Conservation (phyloP, 1,140 invertebrate species). For the Oryctes rhinoceros region DNA sequence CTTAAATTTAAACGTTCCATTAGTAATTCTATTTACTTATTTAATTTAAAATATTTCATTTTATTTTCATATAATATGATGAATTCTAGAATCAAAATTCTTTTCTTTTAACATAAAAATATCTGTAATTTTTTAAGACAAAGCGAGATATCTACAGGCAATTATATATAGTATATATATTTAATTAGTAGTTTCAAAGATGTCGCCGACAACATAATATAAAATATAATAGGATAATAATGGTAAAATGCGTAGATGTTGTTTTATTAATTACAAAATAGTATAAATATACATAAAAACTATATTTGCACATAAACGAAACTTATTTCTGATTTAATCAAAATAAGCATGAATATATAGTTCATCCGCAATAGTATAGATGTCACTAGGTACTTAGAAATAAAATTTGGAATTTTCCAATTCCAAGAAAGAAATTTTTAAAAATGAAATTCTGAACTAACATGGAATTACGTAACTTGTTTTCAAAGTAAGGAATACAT, state of each 20-base stretch:
- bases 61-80: no score
- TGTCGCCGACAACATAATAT: no score
- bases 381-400: background rate
- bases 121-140: no score
- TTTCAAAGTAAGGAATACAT: background rate
- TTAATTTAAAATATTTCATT: background rate
- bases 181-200: no score
- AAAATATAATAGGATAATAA: no score
- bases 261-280: background rate
- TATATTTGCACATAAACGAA: background rate
- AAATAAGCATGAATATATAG: background rate
- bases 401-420: background rate
- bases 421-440: background rate
- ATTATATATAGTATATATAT: no score
- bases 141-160: no score
- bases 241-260: no score
- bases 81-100: no score
- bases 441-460: background rate
- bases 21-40: background rate
- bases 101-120: no score
- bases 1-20: no score
- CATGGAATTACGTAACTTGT: background rate
- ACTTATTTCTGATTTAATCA: background rate
- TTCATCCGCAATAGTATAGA: background rate
- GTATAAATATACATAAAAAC: background rate